Base-by-base conservation (phyloP, 2,113 vertebrate genomes). In the Rafetus swinhoei region DNA sequence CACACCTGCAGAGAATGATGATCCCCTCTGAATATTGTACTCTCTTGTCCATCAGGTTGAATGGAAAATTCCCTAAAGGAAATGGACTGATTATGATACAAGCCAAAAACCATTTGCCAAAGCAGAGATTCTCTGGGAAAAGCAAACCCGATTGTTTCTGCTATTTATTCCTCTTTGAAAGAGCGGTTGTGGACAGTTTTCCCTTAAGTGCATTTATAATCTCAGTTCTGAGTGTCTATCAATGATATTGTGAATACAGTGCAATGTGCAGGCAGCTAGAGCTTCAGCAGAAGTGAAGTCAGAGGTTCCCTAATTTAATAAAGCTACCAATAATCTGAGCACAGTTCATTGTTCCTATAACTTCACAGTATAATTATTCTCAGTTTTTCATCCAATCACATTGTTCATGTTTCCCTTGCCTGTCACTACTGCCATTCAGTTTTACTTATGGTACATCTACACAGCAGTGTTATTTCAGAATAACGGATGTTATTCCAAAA, bases 21-120 rank as follows among this genome's bases (percentile, higher is more conserved):
- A 90, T 80, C 69, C 29, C 21, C 29, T 9, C 84, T 2, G 6
- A 94, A 85, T 90, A 60, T 50, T 27, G 76, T 7, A n/a, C 39
- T n/a, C 88, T 72, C 92, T 95, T 81, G 80, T 85, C 24, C 82
- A 84, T 22, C 19, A 77, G 18, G 19, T 0, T 92, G 88, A 91
- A 93, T 18, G 35, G 79, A 88, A 95, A 86, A 92, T 53, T 95
- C 95, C 81, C 76, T 83, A 82, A 56, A 90, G 92, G 55, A 94
- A 95, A 14, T 32, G 87, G 82, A n/a, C 56, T 87, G 86, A 59
- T 81, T 92, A 57, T n/a, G 62, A 54, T 59, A 18, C 15, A 52
- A 35, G 69, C 87, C 81, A 85, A 90, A 91, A 95, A 55, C 76
- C 89, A 87, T 93, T 94, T 84, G 80, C 32, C 50, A 87, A 85